Evolutionary conservation across 2,797 vertebrate species (phyloP).

Genomic region (Okamejei kenojei): DNA sequence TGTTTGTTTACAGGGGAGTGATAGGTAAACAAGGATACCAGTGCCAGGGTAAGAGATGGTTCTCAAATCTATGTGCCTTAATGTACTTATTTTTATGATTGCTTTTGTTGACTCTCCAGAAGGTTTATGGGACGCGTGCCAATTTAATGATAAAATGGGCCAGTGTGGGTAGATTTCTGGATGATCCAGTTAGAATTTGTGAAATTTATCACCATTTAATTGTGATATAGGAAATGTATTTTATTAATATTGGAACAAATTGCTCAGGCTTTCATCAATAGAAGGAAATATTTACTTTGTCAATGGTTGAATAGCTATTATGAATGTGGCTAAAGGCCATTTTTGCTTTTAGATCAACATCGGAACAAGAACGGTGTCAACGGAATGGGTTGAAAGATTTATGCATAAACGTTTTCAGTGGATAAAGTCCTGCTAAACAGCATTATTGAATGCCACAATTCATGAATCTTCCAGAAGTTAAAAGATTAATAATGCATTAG

Average conservation of each 20-base stretch:
- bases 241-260: not conserved
- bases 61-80: not conserved
- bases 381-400: not conserved
- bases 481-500: not conserved
- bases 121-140: not conserved
- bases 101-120: not conserved
- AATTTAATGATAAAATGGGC: not conserved
- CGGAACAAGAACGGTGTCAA: not conserved
- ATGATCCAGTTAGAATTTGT: not conserved
- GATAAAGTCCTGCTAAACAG: not conserved
- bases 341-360: not conserved
- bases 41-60: slow-evolving; percentile 85
- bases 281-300: not conserved
- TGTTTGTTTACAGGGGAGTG: slow-evolving; percentile 77
- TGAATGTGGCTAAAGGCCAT: not conserved
- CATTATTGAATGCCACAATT: not conserved
- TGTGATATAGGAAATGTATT: not conserved
- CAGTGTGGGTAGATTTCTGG: not conserved
- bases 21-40: slow-evolving; percentile 98
- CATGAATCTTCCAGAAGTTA: too few species aligned
- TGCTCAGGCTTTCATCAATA: not conserved
- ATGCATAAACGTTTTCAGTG: not conserved
- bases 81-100: not conserved
- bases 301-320: not conserved
- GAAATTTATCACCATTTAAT: not conserved